These are phyloP conservation scores for Drosophila miranda DNA, from an alignment of 1,140 invertebrate genomes.

Conservation along the genomic window DNA sequence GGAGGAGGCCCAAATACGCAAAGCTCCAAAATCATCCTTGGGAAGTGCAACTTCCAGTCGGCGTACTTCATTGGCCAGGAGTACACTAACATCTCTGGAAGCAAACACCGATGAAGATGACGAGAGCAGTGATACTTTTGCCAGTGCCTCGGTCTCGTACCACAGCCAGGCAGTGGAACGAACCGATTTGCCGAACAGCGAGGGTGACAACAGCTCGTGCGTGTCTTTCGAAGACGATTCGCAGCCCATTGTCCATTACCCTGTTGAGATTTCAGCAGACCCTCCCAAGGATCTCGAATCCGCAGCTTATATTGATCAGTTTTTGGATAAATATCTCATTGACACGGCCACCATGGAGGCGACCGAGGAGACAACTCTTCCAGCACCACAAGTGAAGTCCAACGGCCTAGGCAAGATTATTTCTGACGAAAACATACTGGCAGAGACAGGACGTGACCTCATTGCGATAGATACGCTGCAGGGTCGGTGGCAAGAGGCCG, in stretches of 20 bases:
- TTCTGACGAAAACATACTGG: slow-evolving; percentile 74
- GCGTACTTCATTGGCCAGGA: slow-evolving; percentile 65
- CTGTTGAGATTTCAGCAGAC: slow-evolving; percentile 60
- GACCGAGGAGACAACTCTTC: slow-evolving; percentile 46
- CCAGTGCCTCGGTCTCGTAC: slow-evolving; percentile 76
- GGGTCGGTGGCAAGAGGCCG: slow-evolving; percentile 68
- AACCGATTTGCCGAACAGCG: slow-evolving; percentile 69
- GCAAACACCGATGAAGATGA: slow-evolving; percentile 56
- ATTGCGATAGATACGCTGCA: slow-evolving; percentile 72
- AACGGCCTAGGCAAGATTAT: slow-evolving; percentile 54
- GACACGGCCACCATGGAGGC: slow-evolving; percentile 87
- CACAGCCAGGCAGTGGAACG: slow-evolving; percentile 79
- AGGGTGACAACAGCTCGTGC: slow-evolving; percentile 76
- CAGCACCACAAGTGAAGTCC: background rate
- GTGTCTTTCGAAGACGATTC: slow-evolving; percentile 82
- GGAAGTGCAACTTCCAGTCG: slow-evolving; percentile 64
- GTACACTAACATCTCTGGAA: slow-evolving; percentile 68
- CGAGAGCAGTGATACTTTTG: slow-evolving; percentile 78
- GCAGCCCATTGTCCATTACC: slow-evolving; percentile 79
- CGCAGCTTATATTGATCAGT: slow-evolving; percentile 86
- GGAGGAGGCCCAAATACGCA: slow-evolving; percentile 62
- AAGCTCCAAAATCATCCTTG: slow-evolving; percentile 39
- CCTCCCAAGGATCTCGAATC: slow-evolving; percentile 72
- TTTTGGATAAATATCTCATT: slow-evolving; percentile 87
- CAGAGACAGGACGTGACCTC: slow-evolving; percentile 70